phyloP scores from a whole-genome alignment of 2,113 vertebrate genomes.

The Passer domesticus region DNA sequence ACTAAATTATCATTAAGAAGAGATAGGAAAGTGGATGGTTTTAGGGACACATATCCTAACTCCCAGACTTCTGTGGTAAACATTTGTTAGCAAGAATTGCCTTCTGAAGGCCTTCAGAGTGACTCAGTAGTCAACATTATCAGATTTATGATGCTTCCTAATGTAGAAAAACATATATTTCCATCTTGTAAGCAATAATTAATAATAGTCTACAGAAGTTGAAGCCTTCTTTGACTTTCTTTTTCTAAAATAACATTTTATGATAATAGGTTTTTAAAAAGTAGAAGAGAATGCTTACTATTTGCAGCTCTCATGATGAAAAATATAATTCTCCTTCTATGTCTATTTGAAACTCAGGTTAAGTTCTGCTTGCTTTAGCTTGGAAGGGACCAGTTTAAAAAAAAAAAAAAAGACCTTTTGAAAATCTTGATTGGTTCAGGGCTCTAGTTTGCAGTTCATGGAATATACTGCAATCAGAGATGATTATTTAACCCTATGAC shows the following conservation, averaged over 20 bases:
- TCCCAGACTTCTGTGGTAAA: not conserved
- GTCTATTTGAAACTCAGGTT: not conserved
- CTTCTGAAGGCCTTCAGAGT: not conserved
- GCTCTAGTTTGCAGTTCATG: constrained; percentile 48
- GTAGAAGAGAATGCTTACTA: not conserved
- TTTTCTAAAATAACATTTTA: not conserved
- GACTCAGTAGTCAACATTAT: not conserved
- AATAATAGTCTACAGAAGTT: not conserved
- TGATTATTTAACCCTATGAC: constrained; percentile 65
- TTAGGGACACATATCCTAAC: not conserved
- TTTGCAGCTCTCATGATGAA: not conserved
- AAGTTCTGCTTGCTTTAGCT: not conserved
- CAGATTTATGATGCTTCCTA: not conserved
- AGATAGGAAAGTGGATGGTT: not conserved
- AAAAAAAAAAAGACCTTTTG: not conserved
- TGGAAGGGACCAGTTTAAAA: not conserved
- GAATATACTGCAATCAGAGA: constrained; percentile 63
- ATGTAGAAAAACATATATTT: not conserved
- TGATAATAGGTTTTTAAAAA: not conserved
- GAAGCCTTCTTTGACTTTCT: not conserved
- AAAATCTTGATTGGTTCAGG: not conserved
- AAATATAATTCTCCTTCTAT: not conserved
- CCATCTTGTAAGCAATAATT: not conserved
- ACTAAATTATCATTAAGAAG: not conserved
- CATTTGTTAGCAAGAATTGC: not conserved